Evolutionary conservation across 2,888 invertebrate species (phyloP), one percentile per base, ranked within the genome.

Genomic region (Stenodema calcarata): DNA sequence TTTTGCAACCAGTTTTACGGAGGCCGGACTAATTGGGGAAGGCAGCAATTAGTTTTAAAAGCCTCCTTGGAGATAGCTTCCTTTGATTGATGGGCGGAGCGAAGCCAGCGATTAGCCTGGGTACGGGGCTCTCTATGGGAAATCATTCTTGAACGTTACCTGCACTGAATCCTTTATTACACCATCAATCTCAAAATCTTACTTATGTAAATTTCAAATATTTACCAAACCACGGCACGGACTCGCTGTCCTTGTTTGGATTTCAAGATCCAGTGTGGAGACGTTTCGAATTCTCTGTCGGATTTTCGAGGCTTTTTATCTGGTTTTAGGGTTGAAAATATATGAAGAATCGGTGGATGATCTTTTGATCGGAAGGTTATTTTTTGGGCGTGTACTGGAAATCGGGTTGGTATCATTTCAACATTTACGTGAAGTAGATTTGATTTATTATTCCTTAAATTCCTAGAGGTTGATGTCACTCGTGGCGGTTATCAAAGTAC

Each of bases 1-100:
- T 82, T 82, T 75, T 73, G 84, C 84, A 84, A 84, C 84, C 84
- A 73, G 84, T 84, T 84, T 84, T 73, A 84, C 84, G 84, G 44
- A 70, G 30, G 35, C 73, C 84, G 30, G 75, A 73, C 84, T 84
- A 84, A 84, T 84, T 84, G 84, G 84, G 42, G 84, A 75, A 84
- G 75, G 84, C 73, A 50, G 84, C 73, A 54, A 84, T 84, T 84
- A 84, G 84, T 84, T 80, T 54, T 80, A 80, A 80, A 80, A 54
- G 54, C 50, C 28, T 41, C 30, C 35, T n/a, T 30, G 30, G 80
- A 42, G 54, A 44, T 80, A 35, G 41, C 80, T 80, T 50, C 54
- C 54, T 35, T 54, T 80, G 80, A 80, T 80, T 54, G 80, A 80
- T 80, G 80, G 80, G 80, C 80, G 80, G 54, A 27, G 27, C 44